These are phyloP conservation scores for Xestoiulus laeticollis DNA, from an alignment of 2,888 invertebrate species.

Conservation along the genomic window DNA sequence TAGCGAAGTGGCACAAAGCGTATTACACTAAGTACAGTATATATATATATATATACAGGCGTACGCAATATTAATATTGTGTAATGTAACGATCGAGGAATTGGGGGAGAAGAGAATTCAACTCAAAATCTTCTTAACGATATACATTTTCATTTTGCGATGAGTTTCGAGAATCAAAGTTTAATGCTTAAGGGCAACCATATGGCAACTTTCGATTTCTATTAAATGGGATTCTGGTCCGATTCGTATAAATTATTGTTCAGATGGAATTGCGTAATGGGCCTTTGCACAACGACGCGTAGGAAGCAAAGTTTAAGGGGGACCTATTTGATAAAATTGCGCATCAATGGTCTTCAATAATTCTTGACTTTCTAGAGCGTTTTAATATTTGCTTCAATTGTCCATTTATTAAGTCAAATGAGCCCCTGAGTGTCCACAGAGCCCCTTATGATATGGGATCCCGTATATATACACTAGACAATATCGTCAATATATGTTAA, in stretches of 20 bases:
- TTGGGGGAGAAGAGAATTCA: not conserved
- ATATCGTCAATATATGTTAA: too few relatives aligned
- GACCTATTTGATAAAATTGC: not conserved
- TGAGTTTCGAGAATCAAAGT: not conserved
- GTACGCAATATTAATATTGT: not conserved
- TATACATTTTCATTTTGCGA: not conserved
- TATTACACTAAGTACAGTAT: not conserved
- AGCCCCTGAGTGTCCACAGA: too few relatives aligned
- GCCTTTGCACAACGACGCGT: not conserved
- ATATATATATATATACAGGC: too few relatives aligned
- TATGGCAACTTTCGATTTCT: not conserved
- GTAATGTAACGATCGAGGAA: not conserved
- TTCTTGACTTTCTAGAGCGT: too few relatives aligned
- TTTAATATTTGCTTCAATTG: too few relatives aligned
- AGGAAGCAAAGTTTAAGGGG: not conserved
- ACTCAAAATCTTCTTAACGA: not conserved
- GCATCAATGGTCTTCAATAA: not conserved
- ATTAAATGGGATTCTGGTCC: not conserved
- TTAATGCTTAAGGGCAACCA: not conserved
- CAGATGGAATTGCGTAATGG: not conserved
- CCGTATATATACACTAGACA: too few relatives aligned
- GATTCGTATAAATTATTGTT: not conserved
- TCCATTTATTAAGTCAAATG: too few relatives aligned
- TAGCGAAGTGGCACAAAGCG: constrained; percentile 1
- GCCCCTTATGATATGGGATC: too few relatives aligned